Percentiles rank a stretch among this genome's conserved stretches.
phyloP scores from a whole-genome alignment of 2,888 invertebrate species.

The Heliconius charithonia region DNA sequence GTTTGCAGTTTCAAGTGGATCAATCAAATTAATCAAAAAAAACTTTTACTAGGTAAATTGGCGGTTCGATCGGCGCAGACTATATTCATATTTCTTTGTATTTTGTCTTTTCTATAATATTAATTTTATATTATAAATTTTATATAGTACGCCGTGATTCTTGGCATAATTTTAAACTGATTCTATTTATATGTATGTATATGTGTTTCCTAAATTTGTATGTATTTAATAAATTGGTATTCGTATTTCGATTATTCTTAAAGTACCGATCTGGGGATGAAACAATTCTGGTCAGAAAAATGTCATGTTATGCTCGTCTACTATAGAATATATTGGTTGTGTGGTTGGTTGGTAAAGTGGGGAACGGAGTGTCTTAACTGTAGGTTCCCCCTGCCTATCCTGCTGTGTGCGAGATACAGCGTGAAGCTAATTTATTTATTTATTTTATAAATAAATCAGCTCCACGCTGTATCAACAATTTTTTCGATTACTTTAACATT shows the following conservation, averaged over 20 bases:
- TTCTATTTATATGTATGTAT: not conserved
- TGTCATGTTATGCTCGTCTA: too few relatives aligned
- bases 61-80: slow-evolving; percentile 1
- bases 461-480: too few relatives aligned
- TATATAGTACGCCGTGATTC: not conserved
- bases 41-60: slow-evolving; percentile 17
- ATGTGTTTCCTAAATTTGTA: too few relatives aligned
- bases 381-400: too few relatives aligned
- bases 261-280: not conserved
- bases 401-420: too few relatives aligned
- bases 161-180: not conserved
- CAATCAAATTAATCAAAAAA: slow-evolving; percentile 13
- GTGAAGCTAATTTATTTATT: too few relatives aligned
- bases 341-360: not conserved
- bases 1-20: slow-evolving; percentile 21
- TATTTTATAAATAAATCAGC: too few relatives aligned
- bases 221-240: not conserved
- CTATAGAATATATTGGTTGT: not conserved
- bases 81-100: not conserved
- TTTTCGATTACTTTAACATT: too few relatives aligned
- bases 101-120: not conserved
- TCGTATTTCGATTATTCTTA: not conserved
- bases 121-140: too few relatives aligned
- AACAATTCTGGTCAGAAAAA: not conserved
- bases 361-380: too few relatives aligned